phyloP scores from a whole-genome alignment of 2,888 invertebrate species.

The Zelleria hepariella region DNA sequence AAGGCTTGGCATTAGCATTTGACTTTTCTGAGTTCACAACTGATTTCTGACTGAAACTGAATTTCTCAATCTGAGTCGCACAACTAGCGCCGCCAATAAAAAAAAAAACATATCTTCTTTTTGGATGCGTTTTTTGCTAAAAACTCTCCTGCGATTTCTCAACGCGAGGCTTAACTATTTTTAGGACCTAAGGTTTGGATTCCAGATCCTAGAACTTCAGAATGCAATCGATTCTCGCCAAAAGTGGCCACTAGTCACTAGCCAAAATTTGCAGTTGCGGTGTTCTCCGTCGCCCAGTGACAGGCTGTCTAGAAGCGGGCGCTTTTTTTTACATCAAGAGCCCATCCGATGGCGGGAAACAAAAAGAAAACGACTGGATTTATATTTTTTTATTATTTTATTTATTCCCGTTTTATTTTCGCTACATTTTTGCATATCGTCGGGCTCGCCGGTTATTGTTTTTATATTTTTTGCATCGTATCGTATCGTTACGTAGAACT shows the following conservation, averaged over 20 bases:
- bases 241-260: not conserved
- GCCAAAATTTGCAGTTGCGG: slow-evolving; percentile 23
- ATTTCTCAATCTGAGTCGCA: not conserved
- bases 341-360: slow-evolving; percentile 65
- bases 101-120: too few relatives aligned
- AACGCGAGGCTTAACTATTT: too few relatives aligned
- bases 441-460: slow-evolving; percentile 37
- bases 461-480: slow-evolving; percentile 19
- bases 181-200: too few relatives aligned
- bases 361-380: slow-evolving; percentile 70
- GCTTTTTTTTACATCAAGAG: slow-evolving; percentile 67
- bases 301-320: slow-evolving; percentile 69
- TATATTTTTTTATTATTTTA: slow-evolving; percentile 68
- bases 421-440: slow-evolving; percentile 61
- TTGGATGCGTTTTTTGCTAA: too few relatives aligned
- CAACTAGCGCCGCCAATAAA: too few relatives aligned
- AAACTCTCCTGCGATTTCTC: too few relatives aligned
- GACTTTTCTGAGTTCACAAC: too few relatives aligned
- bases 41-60: not conserved
- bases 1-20: too few relatives aligned
- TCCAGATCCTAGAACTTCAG: too few relatives aligned
- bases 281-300: slow-evolving; percentile 27
- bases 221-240: too few relatives aligned
- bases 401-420: slow-evolving; percentile 63
- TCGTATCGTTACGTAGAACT: not conserved